phyloP scores from a whole-genome alignment of 2,797 vertebrate genomes.

The Tragopan temminckii region DNA sequence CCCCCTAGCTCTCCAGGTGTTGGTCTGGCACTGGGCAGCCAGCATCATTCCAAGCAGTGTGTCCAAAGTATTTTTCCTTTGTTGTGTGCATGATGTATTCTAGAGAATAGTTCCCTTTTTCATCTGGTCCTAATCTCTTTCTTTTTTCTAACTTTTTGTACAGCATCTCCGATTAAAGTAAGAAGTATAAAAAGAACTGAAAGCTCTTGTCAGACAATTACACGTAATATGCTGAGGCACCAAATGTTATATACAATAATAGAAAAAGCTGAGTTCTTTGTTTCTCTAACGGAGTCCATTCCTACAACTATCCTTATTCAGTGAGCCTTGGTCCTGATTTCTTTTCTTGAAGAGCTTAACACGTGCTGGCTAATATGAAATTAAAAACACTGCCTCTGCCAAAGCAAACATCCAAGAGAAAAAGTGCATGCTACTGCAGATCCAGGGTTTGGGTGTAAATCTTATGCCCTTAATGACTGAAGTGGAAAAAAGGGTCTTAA shows the following conservation, averaged over 20 bases:
- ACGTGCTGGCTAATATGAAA: background rate
- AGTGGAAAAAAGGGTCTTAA: background rate
- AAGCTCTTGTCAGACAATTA: background rate
- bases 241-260: background rate
- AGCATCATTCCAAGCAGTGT: fast-evolving
- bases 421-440: background rate
- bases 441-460: background rate
- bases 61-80: background rate
- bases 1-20: fast-evolving
- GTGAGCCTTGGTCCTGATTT: background rate
- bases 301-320: background rate
- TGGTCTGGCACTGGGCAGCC: background rate
- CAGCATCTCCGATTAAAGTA: background rate
- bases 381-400: background rate
- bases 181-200: background rate
- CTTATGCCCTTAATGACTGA: background rate
- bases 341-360: background rate
- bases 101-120: background rate
- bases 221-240: background rate
- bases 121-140: background rate
- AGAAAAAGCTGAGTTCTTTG: background rate
- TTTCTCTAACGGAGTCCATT: background rate
- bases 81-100: background rate
- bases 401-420: background rate
- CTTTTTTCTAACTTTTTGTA: background rate